These are phyloP conservation scores for Autographa pulchrina DNA, from an alignment of 2,888 invertebrate genomes.

Conservation along the genomic window DNA sequence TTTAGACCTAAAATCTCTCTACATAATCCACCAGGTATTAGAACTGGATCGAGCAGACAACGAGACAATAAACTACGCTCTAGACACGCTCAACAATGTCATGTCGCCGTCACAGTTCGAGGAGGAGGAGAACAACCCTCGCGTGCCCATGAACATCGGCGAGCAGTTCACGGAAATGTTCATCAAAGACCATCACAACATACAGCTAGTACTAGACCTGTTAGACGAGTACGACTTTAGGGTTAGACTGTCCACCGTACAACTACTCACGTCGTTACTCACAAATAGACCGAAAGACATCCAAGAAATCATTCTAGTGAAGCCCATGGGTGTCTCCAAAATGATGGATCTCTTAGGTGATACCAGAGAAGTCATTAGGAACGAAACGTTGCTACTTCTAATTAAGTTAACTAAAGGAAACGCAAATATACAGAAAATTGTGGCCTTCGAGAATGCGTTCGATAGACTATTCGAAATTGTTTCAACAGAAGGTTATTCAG, in stretches of 20 bases:
- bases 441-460: conserved; percentile 99
- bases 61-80: conserved; percentile 97
- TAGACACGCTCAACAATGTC: conserved; percentile 97
- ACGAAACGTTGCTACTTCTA: conserved; percentile 97
- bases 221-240: conserved; percentile 98
- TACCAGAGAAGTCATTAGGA: conserved; percentile 97
- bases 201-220: conserved; percentile 94
- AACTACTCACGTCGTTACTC: conserved; percentile 96
- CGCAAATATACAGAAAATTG: conserved; percentile 99
- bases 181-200: conserved; percentile 96
- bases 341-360: conserved; percentile 98
- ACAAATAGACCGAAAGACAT: conserved; percentile 96
- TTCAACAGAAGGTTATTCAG: conserved; percentile 96
- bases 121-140: conserved; percentile 93
- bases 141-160: conserved; percentile 92
- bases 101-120: conserved; percentile 95
- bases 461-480: conserved; percentile 98
- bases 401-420: conserved; percentile 97
- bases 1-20: background rate
- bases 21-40: conserved; percentile 90
- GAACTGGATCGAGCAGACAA: conserved; percentile 96
- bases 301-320: conserved; percentile 95
- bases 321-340: conserved; percentile 99
- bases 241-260: conserved; percentile 97
- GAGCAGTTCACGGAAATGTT: conserved; percentile 99